Base-by-base conservation (phyloP, 1,140 invertebrate species). In the Apis florea region DNA sequence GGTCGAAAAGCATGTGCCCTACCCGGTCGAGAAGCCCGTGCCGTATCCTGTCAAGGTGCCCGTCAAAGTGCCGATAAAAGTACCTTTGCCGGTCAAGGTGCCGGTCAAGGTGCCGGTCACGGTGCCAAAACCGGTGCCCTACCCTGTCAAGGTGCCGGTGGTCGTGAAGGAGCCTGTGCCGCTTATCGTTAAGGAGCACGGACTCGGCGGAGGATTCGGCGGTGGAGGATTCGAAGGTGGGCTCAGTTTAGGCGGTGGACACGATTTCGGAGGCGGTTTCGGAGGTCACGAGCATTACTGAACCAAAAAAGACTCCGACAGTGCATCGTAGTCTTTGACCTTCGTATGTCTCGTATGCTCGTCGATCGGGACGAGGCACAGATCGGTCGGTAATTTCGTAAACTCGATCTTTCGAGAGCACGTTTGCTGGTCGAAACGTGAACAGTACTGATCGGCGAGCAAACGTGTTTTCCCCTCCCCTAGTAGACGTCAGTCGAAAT, bases 1-100 rank as follows among this genome's bases (percentile, higher is more conserved):
- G n/a, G 93, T 95, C 6, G 93, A 94, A 21, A 95, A 95, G 89
- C 95, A 94, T 85, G 92, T 95, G 12, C 95, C 95, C 0, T 93
- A 94, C 58, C 90, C 93, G 21, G 95, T 95, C 10, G 93, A 93
- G 78, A 94, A 92, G 92, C 94, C 63, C 86, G 94, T 92, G 91
- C 95, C 86, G 89, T 95, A 91, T 89, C 95, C 86, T 80, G 94
- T 92, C 74, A 95, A 94, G 83, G 94, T 94, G n/a, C 94, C 94
- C 69, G 91, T 95, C 5, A 95, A 94, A 87, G 95, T 95, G 6
- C 94, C 94, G 58, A 91, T 91, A 21, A 89, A 90, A 56, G 91
- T 93, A 53, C 92, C 92, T 8, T 92, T 93, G 21, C 90, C 92
- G 47, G 92, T 93, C 61, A 92, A 90, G 90, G 94, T 85, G 78